These are phyloP conservation scores for Oophaga sylvatica DNA, from an alignment of 2,797 vertebrate genomes.

Conservation along the genomic window DNA sequence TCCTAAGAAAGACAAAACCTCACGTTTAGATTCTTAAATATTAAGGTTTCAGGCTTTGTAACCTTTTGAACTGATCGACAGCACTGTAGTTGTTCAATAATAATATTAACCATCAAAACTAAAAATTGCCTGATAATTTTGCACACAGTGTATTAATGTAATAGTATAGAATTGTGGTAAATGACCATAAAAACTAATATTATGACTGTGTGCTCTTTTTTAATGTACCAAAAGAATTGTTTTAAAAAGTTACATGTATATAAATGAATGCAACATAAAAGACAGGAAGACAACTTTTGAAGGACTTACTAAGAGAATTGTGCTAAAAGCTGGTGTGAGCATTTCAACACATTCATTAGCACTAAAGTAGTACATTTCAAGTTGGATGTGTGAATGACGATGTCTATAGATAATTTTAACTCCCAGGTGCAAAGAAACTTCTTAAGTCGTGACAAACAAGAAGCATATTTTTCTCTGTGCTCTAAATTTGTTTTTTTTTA, in stretches of 20 bases:
- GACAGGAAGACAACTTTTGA: not conserved
- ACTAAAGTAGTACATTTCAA: conserved; percentile 53
- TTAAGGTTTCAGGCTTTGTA: too few relatives aligned
- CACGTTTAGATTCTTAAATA: too few relatives aligned
- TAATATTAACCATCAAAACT: too few relatives aligned
- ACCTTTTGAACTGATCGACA: too few relatives aligned
- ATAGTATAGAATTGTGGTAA: too few relatives aligned
- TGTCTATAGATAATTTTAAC: conserved; percentile 46
- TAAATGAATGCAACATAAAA: not conserved
- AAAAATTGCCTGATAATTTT: too few relatives aligned
- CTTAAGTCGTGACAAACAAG: conserved; percentile 40
- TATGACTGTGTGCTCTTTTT: too few relatives aligned
- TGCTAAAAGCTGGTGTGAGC: conserved; percentile 48
- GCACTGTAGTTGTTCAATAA: too few relatives aligned
- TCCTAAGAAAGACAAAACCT: too few relatives aligned
- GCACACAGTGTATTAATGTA: too few relatives aligned
- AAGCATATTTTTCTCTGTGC: not conserved
- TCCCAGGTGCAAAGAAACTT: conserved; percentile 34
- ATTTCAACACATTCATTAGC: conserved; percentile 56
- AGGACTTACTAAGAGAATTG: conserved; percentile 26
- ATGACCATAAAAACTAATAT: too few relatives aligned
- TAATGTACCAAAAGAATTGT: too few relatives aligned
- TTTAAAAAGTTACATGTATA: not conserved
- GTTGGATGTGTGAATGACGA: conserved; percentile 50
- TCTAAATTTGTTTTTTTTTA: not conserved